Conservation (phyloP, 2,797 vertebrate species). For the Harpagifer antarcticus region DNA sequence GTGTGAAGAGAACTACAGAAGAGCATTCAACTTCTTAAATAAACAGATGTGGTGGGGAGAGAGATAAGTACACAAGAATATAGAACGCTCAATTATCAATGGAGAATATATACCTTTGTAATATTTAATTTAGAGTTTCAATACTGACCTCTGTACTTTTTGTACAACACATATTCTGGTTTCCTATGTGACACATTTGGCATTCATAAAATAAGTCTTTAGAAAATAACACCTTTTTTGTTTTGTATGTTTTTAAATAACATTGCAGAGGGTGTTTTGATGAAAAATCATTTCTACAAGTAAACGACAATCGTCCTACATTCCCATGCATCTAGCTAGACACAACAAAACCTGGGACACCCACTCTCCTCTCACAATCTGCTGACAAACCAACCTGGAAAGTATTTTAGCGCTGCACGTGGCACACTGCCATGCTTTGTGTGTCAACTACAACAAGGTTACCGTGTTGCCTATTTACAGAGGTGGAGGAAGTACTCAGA, state of each 20-base stretch:
- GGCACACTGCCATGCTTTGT: conserved; percentile 61
- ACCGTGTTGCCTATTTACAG: conserved; percentile 28
- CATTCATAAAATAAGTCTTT: not conserved
- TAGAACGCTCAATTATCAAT: not conserved
- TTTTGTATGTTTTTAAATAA: not conserved
- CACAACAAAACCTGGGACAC: conserved; percentile 60
- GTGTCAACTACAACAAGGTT: conserved; percentile 55
- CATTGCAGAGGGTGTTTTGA: conserved; percentile 34
- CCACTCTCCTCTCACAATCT: conserved; percentile 51
- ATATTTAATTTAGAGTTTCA: not conserved
- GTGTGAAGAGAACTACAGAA: conserved; percentile 26
- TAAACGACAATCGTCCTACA: conserved; percentile 31
- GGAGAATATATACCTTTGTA: not conserved
- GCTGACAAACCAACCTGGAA: conserved; percentile 60
- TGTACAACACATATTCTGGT: not conserved
- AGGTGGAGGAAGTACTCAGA: no score
- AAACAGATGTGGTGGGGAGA: conserved; percentile 28
- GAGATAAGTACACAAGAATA: not conserved
- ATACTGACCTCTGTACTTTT: not conserved
- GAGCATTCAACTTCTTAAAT: conserved; percentile 14
- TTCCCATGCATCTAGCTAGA: conserved; percentile 49
- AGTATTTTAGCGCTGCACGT: conserved; percentile 62
- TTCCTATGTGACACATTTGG: not conserved
- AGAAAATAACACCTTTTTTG: not conserved
- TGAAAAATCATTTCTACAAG: conserved; percentile 15